Conservation (phyloP, 2,113 vertebrate species). For the Ardeotis arabs region DNA sequence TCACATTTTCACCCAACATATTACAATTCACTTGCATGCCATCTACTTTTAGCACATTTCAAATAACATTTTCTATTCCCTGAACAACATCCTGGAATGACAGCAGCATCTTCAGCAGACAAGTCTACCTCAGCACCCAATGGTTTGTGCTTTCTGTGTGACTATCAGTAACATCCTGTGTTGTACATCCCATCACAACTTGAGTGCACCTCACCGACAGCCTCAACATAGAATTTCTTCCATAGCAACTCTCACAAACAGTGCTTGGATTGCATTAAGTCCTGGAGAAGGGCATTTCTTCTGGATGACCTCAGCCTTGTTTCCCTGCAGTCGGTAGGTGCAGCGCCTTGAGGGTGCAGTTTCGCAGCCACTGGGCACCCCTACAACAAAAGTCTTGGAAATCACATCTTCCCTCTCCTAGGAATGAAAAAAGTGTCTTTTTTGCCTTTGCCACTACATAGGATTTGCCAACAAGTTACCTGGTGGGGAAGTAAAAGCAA, state of each 20-base stretch:
- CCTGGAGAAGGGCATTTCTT: neutral
- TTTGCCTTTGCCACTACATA: neutral
- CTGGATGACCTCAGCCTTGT: fast-evolving
- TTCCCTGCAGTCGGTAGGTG: neutral
- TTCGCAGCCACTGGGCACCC: neutral
- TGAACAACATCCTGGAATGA: neutral
- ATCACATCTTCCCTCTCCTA: neutral
- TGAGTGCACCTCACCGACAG: fast-evolving
- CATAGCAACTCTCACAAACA: neutral
- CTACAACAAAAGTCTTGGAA: neutral
- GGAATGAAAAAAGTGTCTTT: neutral
- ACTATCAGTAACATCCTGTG: neutral
- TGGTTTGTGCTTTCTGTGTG: neutral
- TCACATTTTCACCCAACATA: neutral
- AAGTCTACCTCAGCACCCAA: neutral
- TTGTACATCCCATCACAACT: fast-evolving
- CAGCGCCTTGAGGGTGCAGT: neutral
- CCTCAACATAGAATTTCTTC: neutral
- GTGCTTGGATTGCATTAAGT: neutral
- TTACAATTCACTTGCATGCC: neutral
- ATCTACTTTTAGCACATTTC: neutral
- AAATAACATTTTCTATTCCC: neutral
- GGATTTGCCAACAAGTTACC: neutral
- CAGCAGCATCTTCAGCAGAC: neutral
- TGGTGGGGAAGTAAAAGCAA: neutral